phyloP scores from a whole-genome alignment of 2,888 invertebrate genomes.

The Melikaiella ostensackeni region DNA sequence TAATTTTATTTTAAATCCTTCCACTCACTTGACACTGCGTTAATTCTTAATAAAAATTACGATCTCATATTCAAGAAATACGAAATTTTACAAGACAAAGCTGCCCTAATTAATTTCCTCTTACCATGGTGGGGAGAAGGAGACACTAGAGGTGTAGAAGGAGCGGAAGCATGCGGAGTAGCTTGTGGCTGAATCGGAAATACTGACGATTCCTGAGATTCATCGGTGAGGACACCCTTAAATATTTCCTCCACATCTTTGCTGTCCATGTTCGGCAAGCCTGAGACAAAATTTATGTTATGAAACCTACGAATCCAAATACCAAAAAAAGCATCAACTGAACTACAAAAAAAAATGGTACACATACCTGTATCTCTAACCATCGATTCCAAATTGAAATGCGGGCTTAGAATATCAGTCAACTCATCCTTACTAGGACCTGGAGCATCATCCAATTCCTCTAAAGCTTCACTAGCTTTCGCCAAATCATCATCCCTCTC shows the following conservation, averaged over 20 bases:
- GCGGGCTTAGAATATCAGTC: slow-evolving; percentile 83
- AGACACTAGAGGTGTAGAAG: slow-evolving; percentile 73
- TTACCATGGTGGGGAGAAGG: slow-evolving; percentile 75
- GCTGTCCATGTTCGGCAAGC: slow-evolving; percentile 91
- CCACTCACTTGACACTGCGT: neutral
- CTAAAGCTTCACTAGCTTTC: slow-evolving; percentile 79
- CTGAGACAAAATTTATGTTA: slow-evolving; percentile 60
- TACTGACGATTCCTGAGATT: slow-evolving; percentile 86
- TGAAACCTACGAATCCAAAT: slow-evolving; percentile 34
- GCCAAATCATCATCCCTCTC: slow-evolving; percentile 80
- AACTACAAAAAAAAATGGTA: slow-evolving; percentile 22
- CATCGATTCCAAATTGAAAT: slow-evolving; percentile 88
- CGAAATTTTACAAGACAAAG: neutral
- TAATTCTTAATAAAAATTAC: neutral
- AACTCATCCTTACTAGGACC: slow-evolving; percentile 85
- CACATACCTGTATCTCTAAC: slow-evolving; percentile 80
- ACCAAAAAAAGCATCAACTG: neutral
- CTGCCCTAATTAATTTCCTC: neutral
- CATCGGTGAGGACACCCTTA: slow-evolving; percentile 92
- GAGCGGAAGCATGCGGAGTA: slow-evolving; percentile 68
- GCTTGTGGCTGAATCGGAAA: slow-evolving; percentile 75
- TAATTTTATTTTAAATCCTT: neutral
- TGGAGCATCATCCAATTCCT: slow-evolving; percentile 78
- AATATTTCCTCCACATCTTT: slow-evolving; percentile 95
- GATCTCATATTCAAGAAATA: neutral